Conservation (phyloP, 2,797 vertebrate genomes). For the Tadarida brasiliensis region DNA sequence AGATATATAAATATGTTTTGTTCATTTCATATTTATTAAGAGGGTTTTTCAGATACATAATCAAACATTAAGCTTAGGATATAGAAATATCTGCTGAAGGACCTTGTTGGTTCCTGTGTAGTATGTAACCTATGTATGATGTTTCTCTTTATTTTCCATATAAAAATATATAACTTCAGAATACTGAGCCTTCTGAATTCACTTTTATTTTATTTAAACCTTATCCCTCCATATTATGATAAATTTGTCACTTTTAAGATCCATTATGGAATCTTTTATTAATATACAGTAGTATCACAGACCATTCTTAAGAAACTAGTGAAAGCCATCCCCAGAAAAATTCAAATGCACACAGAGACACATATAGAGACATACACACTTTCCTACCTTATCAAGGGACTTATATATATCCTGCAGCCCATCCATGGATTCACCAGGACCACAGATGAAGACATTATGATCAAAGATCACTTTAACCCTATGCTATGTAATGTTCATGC, state of each 20-base stretch:
- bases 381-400: not conserved
- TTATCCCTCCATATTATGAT: not conserved
- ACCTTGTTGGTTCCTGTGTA: not conserved
- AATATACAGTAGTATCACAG: not conserved
- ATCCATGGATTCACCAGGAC: not conserved
- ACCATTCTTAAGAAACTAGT: not conserved
- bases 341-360: not conserved
- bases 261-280: not conserved
- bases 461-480: not conserved
- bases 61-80: constrained; percentile 1
- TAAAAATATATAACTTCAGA: constrained; percentile 6
- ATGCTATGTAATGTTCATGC: not conserved
- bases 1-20: not conserved
- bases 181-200: not conserved
- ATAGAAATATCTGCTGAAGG: not conserved
- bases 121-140: not conserved
- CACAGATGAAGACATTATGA: not conserved
- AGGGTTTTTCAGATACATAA: not conserved
- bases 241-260: not conserved
- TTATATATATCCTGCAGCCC: not conserved
- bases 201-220: constrained; percentile 22
- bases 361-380: not conserved
- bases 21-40: not conserved
- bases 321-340: not conserved
- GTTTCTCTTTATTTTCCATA: not conserved